Evolutionary conservation across 64 coral and sea anemone genomes (phyloP).

Genomic region (Stichodactyla helianthus): DNA sequence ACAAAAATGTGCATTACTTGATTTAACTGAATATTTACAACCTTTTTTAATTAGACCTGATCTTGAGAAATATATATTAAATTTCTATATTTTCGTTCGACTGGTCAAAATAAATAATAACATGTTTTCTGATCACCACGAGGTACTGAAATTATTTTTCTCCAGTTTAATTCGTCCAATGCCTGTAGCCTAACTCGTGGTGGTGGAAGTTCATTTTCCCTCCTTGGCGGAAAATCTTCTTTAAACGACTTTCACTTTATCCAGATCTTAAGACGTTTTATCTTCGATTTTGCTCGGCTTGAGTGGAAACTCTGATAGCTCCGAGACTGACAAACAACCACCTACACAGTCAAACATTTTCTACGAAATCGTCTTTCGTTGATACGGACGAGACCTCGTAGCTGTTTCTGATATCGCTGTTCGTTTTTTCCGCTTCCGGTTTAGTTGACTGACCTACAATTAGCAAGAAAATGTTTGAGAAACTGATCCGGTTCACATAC

Average conservation of each 20-base stretch:
- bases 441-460: not conserved
- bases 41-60: not conserved
- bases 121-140: not conserved
- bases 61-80: not conserved
- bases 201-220: not conserved
- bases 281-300: not conserved
- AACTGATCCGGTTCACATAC: no score
- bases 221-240: not conserved
- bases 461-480: not conserved
- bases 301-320: not conserved
- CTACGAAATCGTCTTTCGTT: not conserved
- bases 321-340: not conserved
- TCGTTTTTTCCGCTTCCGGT: not conserved
- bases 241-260: not conserved
- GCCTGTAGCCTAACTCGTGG: not conserved
- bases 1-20: not conserved
- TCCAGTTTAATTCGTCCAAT: not conserved
- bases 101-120: constrained; percentile 14
- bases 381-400: not conserved
- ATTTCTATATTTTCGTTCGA: not conserved
- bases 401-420: not conserved
- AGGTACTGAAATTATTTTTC: not conserved
- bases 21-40: constrained; percentile 10
- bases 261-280: not conserved
- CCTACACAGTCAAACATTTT: not conserved